Evolutionary conservation across 1,140 invertebrate genomes (phyloP).

Genomic region (Aphidius ervi): DNA sequence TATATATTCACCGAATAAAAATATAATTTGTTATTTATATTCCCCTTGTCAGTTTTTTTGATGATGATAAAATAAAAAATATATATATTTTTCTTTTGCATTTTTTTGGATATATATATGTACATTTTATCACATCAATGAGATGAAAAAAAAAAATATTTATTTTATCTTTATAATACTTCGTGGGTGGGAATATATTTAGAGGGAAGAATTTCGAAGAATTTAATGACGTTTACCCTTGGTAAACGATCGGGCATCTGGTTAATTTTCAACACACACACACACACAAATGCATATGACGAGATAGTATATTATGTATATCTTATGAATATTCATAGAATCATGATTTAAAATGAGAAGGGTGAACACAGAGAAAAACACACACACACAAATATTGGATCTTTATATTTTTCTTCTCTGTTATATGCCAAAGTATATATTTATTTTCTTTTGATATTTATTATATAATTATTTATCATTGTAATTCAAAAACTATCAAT

Average conservation of each 20-base stretch:
- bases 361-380: too few species aligned
- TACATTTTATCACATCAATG: background rate
- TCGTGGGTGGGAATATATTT: background rate
- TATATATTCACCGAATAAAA: background rate
- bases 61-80: background rate
- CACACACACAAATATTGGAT: too few species aligned
- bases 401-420: too few species aligned
- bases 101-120: background rate
- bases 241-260: conserved; percentile 17
- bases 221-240: conserved; percentile 21
- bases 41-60: background rate
- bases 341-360: too few species aligned
- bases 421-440: too few species aligned
- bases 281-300: background rate
- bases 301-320: background rate
- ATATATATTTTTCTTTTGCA: background rate
- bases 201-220: conserved; percentile 17
- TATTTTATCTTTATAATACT: background rate
- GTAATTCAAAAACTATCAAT: too few species aligned
- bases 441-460: too few species aligned
- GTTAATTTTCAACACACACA: conserved; percentile 11
- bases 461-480: too few species aligned
- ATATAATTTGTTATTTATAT: background rate
- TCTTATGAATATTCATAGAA: conserved; percentile 21
- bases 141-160: too few species aligned